Evolutionary conservation across 1,140 invertebrate genomes (phyloP).

Genomic region (Cyclina sinensis): DNA sequence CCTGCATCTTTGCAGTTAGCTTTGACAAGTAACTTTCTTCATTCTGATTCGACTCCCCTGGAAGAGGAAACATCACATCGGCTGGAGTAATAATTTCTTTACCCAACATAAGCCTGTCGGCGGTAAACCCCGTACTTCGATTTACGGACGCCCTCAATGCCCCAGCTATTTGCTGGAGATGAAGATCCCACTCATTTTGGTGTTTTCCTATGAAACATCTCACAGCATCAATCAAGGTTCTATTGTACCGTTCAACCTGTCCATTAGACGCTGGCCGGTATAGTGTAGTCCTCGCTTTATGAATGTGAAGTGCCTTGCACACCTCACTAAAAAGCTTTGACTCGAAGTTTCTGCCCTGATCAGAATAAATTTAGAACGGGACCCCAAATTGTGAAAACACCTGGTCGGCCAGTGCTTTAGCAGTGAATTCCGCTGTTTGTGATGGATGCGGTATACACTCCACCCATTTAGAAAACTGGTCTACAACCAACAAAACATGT

Average conservation of each 20-base stretch:
- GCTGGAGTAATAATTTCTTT: neutral
- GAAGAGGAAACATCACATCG: conserved; percentile 41
- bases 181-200: neutral
- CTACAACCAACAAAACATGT: conserved; percentile 31
- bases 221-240: conserved; percentile 37
- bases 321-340: conserved; percentile 49
- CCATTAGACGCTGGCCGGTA: conserved; percentile 82
- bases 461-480: conserved; percentile 63
- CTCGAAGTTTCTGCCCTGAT: conserved; percentile 70
- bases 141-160: conserved; percentile 28
- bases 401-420: neutral
- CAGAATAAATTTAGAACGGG: conserved; percentile 62
- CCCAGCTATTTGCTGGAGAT: conserved; percentile 19
- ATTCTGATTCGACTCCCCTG: too few relatives aligned
- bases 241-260: conserved; percentile 78
- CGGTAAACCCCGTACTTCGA: conserved; percentile 20
- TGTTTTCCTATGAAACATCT: conserved; percentile 48
- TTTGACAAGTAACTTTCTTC: too few relatives aligned
- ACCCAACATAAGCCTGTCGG: conserved; percentile 5
- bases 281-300: conserved; percentile 72
- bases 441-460: neutral
- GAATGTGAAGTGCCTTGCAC: conserved; percentile 67
- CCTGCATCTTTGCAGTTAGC: too few relatives aligned
- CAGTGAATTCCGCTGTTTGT: neutral
- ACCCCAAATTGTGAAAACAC: conserved; percentile 30